phyloP scores from a whole-genome alignment of 2,113 vertebrate genomes.

The Mirounga angustirostris region DNA sequence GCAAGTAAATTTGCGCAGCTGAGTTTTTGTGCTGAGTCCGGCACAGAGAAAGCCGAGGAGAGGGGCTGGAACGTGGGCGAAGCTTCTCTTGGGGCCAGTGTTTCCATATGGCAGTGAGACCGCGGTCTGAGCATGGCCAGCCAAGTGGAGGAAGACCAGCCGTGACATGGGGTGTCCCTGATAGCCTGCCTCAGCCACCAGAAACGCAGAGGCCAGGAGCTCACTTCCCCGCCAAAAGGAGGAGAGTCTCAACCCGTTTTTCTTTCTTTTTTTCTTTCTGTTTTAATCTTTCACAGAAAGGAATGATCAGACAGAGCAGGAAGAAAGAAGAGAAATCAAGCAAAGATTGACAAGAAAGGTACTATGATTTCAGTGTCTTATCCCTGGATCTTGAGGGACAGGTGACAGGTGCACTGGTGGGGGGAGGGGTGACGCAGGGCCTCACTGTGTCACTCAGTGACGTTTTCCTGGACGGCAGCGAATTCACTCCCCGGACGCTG shows the following conservation, averaged over 20 bases:
- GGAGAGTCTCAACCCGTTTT: conserved; percentile 5
- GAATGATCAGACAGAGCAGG: conserved; percentile 97
- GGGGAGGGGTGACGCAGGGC: neutral
- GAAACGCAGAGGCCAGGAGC: neutral
- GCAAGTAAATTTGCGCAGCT: neutral
- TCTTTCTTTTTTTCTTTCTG: neutral
- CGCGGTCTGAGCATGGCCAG: neutral
- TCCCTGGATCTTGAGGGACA: neutral
- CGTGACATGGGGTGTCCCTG: fast-evolving
- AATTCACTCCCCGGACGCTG: neutral
- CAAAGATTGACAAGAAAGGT: conserved; percentile 98
- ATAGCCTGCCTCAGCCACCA: neutral
- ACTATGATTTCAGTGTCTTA: conserved; percentile 46
- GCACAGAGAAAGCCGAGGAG: neutral
- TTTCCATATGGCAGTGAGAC: neutral
- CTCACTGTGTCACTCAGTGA: too few relatives aligned
- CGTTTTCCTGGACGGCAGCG: neutral
- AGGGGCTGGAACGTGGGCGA: neutral
- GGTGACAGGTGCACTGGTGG: neutral
- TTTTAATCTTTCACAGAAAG: conserved; percentile 90
- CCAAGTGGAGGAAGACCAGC: neutral
- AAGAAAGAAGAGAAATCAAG: conserved; percentile 98
- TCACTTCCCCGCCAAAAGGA: neutral
- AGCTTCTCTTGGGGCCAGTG: fast-evolving
- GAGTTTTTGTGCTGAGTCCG: fast-evolving